These are phyloP conservation scores for Plodia interpunctella DNA, from an alignment of 1,140 invertebrate species.

Conservation along the genomic window DNA sequence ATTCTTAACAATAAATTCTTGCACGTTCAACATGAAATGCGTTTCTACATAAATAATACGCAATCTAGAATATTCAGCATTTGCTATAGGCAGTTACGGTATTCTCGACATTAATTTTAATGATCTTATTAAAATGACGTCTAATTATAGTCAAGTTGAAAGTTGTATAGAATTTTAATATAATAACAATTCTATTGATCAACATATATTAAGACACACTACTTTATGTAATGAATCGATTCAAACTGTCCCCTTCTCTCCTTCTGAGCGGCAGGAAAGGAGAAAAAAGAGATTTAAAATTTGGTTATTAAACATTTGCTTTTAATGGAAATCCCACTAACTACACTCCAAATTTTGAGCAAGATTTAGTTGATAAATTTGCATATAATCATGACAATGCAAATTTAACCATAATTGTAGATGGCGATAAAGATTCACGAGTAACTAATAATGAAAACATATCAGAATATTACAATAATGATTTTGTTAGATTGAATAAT, in stretches of 20 bases:
- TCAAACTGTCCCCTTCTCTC: slow-evolving; percentile 68
- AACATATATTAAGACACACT: slow-evolving; percentile 47
- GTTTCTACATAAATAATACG: slow-evolving; percentile 42
- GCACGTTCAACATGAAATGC: slow-evolving; percentile 38
- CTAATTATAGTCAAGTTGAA: slow-evolving; percentile 24
- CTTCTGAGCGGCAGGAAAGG: slow-evolving; percentile 73
- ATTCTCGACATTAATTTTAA: slow-evolving; percentile 22
- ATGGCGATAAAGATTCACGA: slow-evolving; percentile 10
- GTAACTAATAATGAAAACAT: background rate
- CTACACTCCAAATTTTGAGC: slow-evolving; percentile 21
- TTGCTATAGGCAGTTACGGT: slow-evolving; percentile 56
- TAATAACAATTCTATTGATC: slow-evolving; percentile 57
- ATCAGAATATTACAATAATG: background rate
- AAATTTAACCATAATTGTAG: background rate
- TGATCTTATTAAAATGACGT: slow-evolving; percentile 23
- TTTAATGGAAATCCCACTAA: slow-evolving; percentile 55
- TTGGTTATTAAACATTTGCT: slow-evolving; percentile 46
- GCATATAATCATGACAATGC: slow-evolving; percentile 12
- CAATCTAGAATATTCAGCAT: slow-evolving; percentile 39
- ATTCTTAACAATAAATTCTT: slow-evolving; percentile 55
- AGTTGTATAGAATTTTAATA: slow-evolving; percentile 52
- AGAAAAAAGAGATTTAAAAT: slow-evolving; percentile 67
- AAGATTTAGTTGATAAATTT: slow-evolving; percentile 13
- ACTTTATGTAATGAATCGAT: slow-evolving; percentile 56
- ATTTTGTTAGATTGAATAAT: slow-evolving; percentile 11